phyloP scores from a whole-genome alignment of 2,797 vertebrate species.

The Pteropus rufus region DNA sequence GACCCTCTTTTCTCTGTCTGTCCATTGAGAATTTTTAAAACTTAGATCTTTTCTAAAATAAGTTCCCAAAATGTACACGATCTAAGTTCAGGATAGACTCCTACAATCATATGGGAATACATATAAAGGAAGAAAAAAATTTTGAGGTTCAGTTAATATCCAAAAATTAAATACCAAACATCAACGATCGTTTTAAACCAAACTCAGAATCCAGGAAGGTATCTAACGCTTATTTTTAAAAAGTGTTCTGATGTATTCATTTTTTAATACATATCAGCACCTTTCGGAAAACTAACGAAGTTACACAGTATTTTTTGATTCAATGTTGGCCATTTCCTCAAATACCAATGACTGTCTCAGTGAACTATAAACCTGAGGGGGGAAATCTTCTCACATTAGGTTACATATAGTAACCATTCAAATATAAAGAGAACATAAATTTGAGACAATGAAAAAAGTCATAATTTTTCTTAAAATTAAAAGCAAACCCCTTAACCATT shows the following conservation, averaged over 20 bases:
- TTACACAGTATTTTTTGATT: slow-evolving; percentile 37
- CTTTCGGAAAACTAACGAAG: slow-evolving; percentile 33
- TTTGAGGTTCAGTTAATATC: slow-evolving; percentile 75
- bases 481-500: slow-evolving; percentile 13
- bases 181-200: slow-evolving; percentile 66
- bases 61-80: slow-evolving; percentile 74
- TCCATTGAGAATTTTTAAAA: slow-evolving; percentile 75
- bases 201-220: slow-evolving; percentile 55
- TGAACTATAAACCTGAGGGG: slow-evolving; percentile 1
- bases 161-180: slow-evolving; percentile 71
- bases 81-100: slow-evolving; percentile 74
- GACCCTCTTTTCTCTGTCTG: slow-evolving; percentile 75
- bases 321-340: slow-evolving; percentile 44
- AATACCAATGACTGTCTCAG: slow-evolving; percentile 17
- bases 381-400: not conserved
- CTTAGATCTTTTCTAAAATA: slow-evolving; percentile 77
- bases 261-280: not conserved
- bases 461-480: not conserved
- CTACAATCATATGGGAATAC: slow-evolving; percentile 75
- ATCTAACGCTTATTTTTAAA: slow-evolving; percentile 30
- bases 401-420: not conserved
- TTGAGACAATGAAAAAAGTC: not conserved
- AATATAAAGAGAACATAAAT: slow-evolving; percentile 12
- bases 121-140: slow-evolving; percentile 76
- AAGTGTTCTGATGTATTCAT: slow-evolving; percentile 40